Percentiles rank a stretch among this genome's conserved stretches.
Evolutionary conservation across 2,113 vertebrate genomes (phyloP).

Genomic region (Oenanthe melanoleuca): DNA sequence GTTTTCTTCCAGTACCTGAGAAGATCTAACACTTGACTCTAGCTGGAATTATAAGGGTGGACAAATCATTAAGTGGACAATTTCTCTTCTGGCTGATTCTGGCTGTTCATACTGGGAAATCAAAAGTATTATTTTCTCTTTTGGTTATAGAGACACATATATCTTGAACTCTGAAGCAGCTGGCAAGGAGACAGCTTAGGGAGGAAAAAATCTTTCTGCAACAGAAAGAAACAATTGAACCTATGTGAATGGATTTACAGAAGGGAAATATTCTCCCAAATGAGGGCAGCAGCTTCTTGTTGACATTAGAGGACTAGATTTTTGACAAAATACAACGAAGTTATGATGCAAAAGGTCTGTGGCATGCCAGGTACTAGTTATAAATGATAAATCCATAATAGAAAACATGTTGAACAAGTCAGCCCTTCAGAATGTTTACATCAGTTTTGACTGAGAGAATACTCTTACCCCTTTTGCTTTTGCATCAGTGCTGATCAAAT

Average conservation of each 20-base stretch:
- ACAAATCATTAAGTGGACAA: not conserved
- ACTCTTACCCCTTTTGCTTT: not conserved
- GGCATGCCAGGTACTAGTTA: not conserved
- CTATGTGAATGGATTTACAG: not conserved
- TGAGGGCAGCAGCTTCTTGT: not conserved
- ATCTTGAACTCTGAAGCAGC: not conserved
- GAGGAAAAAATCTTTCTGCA: not conserved
- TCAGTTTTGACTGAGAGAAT: not conserved
- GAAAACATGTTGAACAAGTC: not conserved
- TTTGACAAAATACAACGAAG: not conserved
- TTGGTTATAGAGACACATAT: not conserved
- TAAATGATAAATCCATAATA: not conserved
- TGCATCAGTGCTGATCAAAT: not conserved
- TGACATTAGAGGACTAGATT: not conserved
- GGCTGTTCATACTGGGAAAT: not conserved
- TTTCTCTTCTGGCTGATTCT: not conserved
- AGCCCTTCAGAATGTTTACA: not conserved
- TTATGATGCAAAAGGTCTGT: not conserved
- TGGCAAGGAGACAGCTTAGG: not conserved
- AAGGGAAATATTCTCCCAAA: not conserved
- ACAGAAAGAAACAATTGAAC: not conserved
- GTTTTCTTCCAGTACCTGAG: not conserved
- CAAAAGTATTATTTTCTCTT: not conserved
- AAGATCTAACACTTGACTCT: not conserved
- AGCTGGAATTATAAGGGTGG: not conserved